phyloP scores from a whole-genome alignment of 2,888 invertebrate species.

The Brachynemurus nebulosus region DNA sequence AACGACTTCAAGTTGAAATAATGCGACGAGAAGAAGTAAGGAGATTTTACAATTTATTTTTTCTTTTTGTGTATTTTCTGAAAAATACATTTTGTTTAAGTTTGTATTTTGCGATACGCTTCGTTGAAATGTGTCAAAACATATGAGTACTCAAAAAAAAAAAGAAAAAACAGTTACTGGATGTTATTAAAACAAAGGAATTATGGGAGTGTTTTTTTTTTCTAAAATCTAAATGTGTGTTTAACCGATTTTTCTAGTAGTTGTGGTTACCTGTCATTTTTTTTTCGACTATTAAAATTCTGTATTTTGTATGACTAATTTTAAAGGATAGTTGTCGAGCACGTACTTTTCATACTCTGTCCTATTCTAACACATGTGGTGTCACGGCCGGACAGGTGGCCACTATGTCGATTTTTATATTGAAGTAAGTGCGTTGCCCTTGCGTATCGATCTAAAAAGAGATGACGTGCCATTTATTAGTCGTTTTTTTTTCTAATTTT shows the following conservation, averaged over 20 bases:
- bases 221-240: no score
- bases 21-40: constrained; percentile 98
- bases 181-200: no score
- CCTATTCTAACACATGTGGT: constrained; percentile 6
- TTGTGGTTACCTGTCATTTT: no score
- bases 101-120: no score
- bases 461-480: constrained; percentile 17
- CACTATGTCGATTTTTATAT: constrained; percentile 6
- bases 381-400: constrained; percentile 8
- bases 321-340: neutral
- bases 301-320: neutral
- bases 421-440: constrained; percentile 16
- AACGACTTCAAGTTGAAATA: constrained; percentile 88
- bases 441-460: constrained; percentile 17
- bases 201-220: no score
- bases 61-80: no score
- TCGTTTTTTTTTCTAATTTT: neutral
- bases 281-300: no score
- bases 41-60: constrained; percentile 30
- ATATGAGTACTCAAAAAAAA: no score
- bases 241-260: no score
- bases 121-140: no score
- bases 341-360: neutral
- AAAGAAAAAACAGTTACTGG: no score
- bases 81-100: no score